phyloP scores from a whole-genome alignment of 2,888 invertebrate species.

The Anarsia innoxiella region DNA sequence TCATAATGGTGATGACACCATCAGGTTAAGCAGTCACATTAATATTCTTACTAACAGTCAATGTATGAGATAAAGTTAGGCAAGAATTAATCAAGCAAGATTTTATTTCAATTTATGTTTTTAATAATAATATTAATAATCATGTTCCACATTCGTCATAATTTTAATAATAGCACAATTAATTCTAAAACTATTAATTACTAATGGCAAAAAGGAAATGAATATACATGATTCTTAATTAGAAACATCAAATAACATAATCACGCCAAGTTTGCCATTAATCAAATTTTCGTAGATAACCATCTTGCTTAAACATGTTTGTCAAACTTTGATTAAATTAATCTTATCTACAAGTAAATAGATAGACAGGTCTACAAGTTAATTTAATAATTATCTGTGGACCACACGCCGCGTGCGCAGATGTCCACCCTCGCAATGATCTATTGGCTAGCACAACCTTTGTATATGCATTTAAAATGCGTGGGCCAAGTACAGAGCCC shows the following conservation, averaged over 20 bases:
- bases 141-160: no score
- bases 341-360: constrained; percentile 11
- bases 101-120: no score
- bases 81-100: no score
- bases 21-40: no score
- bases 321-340: background rate
- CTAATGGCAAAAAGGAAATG: background rate
- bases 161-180: no score
- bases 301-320: background rate
- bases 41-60: no score
- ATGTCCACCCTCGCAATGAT: constrained; percentile 31
- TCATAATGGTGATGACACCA: no score
- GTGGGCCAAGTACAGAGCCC: constrained; percentile 28
- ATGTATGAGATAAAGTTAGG: no score
- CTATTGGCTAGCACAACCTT: constrained; percentile 19
- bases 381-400: constrained; percentile 19
- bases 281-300: background rate
- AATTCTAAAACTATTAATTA: no score
- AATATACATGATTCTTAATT: background rate
- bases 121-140: no score
- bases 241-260: constrained; percentile 10
- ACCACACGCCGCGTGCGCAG: constrained; percentile 28
- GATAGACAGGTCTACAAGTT: constrained; percentile 14
- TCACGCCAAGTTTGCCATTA: background rate
- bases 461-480: constrained; percentile 21